Evolutionary conservation across 2,888 invertebrate genomes (phyloP), one percentile per base, ranked within the genome.

Genomic region (Drosophila putrida): DNA sequence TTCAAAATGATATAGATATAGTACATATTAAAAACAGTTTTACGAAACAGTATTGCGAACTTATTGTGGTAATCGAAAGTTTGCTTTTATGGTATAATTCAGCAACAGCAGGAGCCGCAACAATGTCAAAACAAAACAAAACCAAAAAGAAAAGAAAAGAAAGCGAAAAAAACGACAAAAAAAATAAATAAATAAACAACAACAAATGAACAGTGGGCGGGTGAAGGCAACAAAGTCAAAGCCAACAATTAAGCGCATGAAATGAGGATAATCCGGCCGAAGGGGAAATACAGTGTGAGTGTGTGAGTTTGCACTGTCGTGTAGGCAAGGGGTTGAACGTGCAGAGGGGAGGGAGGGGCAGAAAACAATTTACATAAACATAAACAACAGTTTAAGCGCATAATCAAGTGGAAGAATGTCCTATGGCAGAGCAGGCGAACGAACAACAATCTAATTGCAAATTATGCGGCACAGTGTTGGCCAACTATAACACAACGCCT

Each of bases 351-450:
- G 55, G 36, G 46, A 35, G 33, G 36, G 41, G 58, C 44, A 43
- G n/a, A 72, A 82, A 70, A 80, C 71, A 80, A 82, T 83, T 87
- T 82, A 31, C 81, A 78, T 87, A 84, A 83, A 72, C 72, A 85
- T 76, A 70, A 79, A 82, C 69, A 81, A 82, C 86, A 79, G 68
- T 83, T 70, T 63, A 61, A 70, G 78, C 69, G 81, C 71, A 84
- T 78, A 80, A 80, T 71, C 77, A 77, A 71, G 60, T 66, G 59
- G 61, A 54, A 46, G 51, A 64, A 62, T 58, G 35, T 57, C 41
- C 35, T 62, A 38, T 20, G 68, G 53, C 47, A 36, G 47, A 46
- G 20, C 38, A 13, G 36, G 13, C 11, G 15, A 27, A 38, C 11
- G 15, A 27, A 38, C 59, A 70, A 67, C 78, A 77, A 70, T 51